phyloP scores from a whole-genome alignment of 1,140 invertebrate species.

The Lordiphosa mommai region DNA sequence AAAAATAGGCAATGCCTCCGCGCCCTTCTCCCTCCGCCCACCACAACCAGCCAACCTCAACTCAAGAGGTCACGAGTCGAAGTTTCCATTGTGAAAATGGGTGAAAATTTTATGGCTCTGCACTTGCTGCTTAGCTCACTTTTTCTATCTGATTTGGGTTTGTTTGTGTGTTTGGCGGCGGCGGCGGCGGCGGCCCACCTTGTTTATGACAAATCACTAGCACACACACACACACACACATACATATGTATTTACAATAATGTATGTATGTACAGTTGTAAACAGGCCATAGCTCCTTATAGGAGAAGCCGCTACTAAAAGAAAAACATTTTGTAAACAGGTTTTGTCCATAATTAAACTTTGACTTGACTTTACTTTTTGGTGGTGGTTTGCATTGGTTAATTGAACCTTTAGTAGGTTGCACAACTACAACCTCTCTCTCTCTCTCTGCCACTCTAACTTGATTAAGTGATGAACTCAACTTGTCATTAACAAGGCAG shows the following conservation, averaged over 20 bases:
- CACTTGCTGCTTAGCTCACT: slow-evolving; percentile 32
- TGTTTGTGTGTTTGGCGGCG: slow-evolving; percentile 3
- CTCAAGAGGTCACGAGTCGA: slow-evolving; percentile 72
- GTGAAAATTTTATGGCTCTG: slow-evolving; percentile 23
- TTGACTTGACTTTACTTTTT: slow-evolving; percentile 23
- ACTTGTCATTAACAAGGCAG: slow-evolving; percentile 11
- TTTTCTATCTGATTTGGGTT: slow-evolving; percentile 15
- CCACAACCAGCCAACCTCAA: slow-evolving; percentile 2
- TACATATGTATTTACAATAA: slow-evolving; percentile 5
- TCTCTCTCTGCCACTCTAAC: slow-evolving; percentile 14
- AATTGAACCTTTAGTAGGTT: slow-evolving; percentile 61
- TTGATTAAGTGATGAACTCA: slow-evolving; percentile 32
- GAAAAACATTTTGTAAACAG: slow-evolving; percentile 34
- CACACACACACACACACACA: slow-evolving; percentile 1
- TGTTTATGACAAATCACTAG: slow-evolving; percentile 48
- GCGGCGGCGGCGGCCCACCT: slow-evolving; percentile 27
- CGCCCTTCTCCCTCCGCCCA: slow-evolving; percentile 18
- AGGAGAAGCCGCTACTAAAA: slow-evolving; percentile 19
- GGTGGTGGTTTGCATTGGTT: slow-evolving; percentile 52
- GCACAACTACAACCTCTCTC: slow-evolving; percentile 48
- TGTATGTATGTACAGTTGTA: slow-evolving; percentile 17
- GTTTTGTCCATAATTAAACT: slow-evolving; percentile 40
- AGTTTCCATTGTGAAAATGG: slow-evolving; percentile 43
- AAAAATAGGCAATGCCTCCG: slow-evolving; percentile 66
- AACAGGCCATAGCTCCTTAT: slow-evolving; percentile 14